These are phyloP conservation scores for Baccha elongata DNA, from an alignment of 2,888 invertebrate species.

Conservation along the genomic window DNA sequence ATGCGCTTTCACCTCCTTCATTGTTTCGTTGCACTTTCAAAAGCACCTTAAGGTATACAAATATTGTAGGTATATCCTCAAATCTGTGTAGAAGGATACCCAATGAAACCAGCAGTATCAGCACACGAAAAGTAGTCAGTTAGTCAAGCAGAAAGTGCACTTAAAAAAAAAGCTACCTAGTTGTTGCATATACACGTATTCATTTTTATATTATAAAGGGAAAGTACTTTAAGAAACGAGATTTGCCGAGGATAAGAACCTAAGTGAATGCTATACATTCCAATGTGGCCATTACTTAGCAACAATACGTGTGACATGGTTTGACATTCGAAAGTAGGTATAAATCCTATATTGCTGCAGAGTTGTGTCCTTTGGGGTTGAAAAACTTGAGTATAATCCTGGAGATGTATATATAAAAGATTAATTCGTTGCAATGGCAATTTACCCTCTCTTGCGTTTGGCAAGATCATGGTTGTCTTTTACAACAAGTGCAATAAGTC, in stretches of 20 bases:
- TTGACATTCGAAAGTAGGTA: conserved; percentile 37
- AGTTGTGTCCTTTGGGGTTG: conserved; percentile 30
- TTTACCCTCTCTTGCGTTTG: not conserved
- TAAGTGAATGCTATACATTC: conserved; percentile 31
- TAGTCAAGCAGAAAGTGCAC: conserved; percentile 44
- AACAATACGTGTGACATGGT: conserved; percentile 32
- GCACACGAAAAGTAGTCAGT: conserved; percentile 37
- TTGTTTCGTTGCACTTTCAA: conserved; percentile 53
- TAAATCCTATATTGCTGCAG: conserved; percentile 12
- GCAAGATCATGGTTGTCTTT: conserved; percentile 1
- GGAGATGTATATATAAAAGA: conserved; percentile 24
- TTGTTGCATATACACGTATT: not conserved
- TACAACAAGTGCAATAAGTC: conserved; percentile 12
- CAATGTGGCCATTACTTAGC: conserved; percentile 47
- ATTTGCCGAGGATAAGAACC: conserved; percentile 55
- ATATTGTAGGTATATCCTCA: conserved; percentile 13
- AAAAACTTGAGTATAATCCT: not conserved
- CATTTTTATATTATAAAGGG: not conserved
- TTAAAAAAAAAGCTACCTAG: conserved; percentile 8
- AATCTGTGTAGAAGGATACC: conserved; percentile 30
- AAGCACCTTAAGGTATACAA: conserved; percentile 17
- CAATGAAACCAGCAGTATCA: not conserved
- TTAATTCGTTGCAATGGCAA: conserved; percentile 32
- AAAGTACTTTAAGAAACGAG: conserved; percentile 30
- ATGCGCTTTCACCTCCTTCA: conserved; percentile 45